These are phyloP conservation scores for Drosophila sordidula DNA, from an alignment of 2,888 invertebrate species.

Conservation along the genomic window DNA sequence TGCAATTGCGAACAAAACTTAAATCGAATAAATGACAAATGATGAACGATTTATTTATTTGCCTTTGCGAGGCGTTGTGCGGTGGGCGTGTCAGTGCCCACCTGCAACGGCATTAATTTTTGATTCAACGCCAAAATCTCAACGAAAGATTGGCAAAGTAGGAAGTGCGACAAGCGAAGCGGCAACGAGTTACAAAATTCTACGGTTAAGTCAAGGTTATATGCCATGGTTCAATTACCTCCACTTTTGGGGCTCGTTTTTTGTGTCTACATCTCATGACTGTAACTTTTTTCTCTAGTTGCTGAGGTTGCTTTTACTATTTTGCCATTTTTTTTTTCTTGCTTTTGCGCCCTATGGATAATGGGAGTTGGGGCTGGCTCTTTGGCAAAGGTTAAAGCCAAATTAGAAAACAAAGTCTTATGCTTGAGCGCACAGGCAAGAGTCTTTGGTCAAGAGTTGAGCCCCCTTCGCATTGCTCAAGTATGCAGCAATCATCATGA, in stretches of 20 bases:
- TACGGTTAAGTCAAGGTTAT: slow-evolving; percentile 73
- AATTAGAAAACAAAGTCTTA: slow-evolving; percentile 74
- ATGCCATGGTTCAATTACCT: slow-evolving; percentile 75
- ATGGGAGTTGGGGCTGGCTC: slow-evolving; percentile 38
- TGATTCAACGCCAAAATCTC: slow-evolving; percentile 1
- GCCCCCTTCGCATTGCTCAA: slow-evolving; percentile 43
- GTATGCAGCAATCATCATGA: slow-evolving; percentile 44
- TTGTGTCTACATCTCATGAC: slow-evolving; percentile 22
- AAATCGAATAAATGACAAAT: slow-evolving; percentile 79
- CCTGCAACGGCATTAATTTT: slow-evolving; percentile 15
- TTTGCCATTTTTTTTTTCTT: slow-evolving; percentile 1
- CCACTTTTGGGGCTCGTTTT: slow-evolving; percentile 31
- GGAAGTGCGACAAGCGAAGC: slow-evolving; percentile 33
- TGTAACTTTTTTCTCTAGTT: not conserved
- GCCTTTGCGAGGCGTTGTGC: slow-evolving; percentile 19
- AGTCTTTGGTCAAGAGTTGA: slow-evolving; percentile 60
- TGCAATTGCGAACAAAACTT: slow-evolving; percentile 60
- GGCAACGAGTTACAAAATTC: slow-evolving; percentile 42
- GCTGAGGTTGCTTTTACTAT: slow-evolving; percentile 7
- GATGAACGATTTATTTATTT: slow-evolving; percentile 72
- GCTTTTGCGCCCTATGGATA: slow-evolving; percentile 39
- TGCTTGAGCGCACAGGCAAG: slow-evolving; percentile 69
- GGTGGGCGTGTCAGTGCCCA: slow-evolving; percentile 18
- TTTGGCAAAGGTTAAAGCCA: slow-evolving; percentile 70
- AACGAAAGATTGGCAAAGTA: slow-evolving; percentile 17